These are phyloP conservation scores for Halichondria panicea DNA, from an alignment of 37 sponge, comb jelly and placozoan species.

Conservation along the genomic window DNA sequence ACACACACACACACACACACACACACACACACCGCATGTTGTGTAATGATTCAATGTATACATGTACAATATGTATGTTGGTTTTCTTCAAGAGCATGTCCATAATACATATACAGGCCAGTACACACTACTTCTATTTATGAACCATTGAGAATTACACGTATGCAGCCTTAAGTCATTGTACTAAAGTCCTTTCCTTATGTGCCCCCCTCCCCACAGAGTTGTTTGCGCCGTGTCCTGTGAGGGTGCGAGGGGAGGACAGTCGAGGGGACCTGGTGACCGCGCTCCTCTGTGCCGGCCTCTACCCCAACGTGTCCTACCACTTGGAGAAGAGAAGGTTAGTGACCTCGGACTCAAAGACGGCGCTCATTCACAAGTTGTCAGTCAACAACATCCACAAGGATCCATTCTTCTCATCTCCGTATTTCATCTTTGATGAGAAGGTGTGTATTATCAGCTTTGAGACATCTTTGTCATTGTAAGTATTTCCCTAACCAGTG, in stretches of 20 bases:
- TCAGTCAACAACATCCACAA: constrained; percentile 77
- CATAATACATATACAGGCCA: too few species aligned
- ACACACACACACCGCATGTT: too few species aligned
- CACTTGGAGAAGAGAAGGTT: constrained; percentile 73
- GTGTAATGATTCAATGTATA: too few species aligned
- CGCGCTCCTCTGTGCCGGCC: constrained; percentile 75
- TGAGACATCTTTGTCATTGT: neutral
- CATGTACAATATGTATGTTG: too few species aligned
- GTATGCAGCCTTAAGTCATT: too few species aligned
- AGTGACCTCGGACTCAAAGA: constrained; percentile 48
- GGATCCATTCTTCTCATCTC: constrained; percentile 72
- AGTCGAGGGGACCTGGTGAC: constrained; percentile 54
- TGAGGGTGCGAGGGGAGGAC: constrained; percentile 44
- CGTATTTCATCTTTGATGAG: constrained; percentile 82
- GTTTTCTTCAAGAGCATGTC: too few species aligned
- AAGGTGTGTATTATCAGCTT: constrained; percentile 37
- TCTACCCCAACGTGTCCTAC: constrained; percentile 83
- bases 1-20: too few species aligned
- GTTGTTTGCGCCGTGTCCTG: constrained; percentile 33
- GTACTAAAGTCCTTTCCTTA: neutral
- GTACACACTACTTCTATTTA: too few species aligned
- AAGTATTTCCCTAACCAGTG: neutral
- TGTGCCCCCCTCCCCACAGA: constrained; percentile 23
- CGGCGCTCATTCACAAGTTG: constrained; percentile 85
- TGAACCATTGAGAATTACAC: too few species aligned